A percentile compares a stretch with the other conserved stretches of the same genome.
Evolutionary conservation across 2,113 vertebrate species (phyloP).

Genomic region (Elephas maximus): DNA sequence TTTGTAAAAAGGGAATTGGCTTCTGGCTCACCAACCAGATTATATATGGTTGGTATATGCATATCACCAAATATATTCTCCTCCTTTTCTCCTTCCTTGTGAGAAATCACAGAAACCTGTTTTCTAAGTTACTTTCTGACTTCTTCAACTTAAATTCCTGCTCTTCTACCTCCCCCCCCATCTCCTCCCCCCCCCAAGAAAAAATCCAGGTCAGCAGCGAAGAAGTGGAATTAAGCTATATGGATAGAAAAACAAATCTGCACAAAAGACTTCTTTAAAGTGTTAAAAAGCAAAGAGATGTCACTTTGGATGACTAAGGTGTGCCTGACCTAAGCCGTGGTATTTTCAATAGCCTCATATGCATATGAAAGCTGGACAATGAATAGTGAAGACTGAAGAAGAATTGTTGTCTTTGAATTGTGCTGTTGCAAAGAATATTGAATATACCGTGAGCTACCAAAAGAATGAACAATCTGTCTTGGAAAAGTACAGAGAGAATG

Average conservation of each 20-base stretch:
- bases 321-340: too few relatives aligned
- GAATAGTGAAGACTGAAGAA: not conserved
- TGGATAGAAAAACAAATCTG: not conserved
- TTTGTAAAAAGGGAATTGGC: not conserved
- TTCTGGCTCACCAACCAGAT: not conserved
- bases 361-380: not conserved
- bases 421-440: not conserved
- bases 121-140: not conserved
- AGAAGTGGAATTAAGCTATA: not conserved
- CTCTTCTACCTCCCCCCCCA: not conserved
- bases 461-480: not conserved
- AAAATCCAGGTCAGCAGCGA: not conserved
- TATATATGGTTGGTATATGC: too few relatives aligned
- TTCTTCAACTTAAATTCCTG: not conserved
- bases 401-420: not conserved
- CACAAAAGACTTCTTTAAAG: too few relatives aligned
- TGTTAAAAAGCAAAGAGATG: too few relatives aligned
- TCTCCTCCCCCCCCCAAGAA: too few relatives aligned
- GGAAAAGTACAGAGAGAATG: not conserved
- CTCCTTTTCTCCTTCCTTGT: not conserved
- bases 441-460: not conserved
- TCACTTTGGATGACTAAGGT: too few relatives aligned
- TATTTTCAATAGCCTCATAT: too few relatives aligned
- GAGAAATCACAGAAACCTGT: not conserved
- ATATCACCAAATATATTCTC: not conserved